phyloP scores from a whole-genome alignment of 2,113 vertebrate species.

The Athene noctua region DNA sequence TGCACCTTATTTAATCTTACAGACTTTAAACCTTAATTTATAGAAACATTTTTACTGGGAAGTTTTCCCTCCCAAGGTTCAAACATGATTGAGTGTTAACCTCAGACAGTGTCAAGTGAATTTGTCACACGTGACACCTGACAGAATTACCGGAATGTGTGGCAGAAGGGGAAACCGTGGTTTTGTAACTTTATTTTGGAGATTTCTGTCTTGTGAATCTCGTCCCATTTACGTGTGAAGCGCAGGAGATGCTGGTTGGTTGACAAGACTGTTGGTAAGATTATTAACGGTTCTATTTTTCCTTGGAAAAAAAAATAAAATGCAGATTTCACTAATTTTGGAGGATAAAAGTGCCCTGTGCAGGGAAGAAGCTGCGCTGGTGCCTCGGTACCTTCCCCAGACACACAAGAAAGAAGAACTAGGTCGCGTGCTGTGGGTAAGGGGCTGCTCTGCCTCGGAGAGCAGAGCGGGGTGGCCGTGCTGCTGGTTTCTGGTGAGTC shows the following conservation, averaged over 20 bases:
- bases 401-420: not conserved
- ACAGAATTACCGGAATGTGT: fast-evolving
- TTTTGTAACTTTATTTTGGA: not conserved
- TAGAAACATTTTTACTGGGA: not conserved
- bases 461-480: fast-evolving
- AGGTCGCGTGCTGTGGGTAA: not conserved
- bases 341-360: not conserved
- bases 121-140: fast-evolving
- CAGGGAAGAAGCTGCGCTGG: not conserved
- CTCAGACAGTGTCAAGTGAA: not conserved
- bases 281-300: not conserved
- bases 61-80: not conserved
- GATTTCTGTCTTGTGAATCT: not conserved
- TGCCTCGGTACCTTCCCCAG: not conserved
- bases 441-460: not conserved
- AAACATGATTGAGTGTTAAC: not conserved
- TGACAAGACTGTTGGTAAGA: not conserved
- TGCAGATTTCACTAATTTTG: not conserved
- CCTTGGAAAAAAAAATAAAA: not conserved
- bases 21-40: not conserved
- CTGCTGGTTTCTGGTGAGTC: not conserved
- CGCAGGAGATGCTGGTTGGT: not conserved
- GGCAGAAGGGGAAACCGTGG: not conserved
- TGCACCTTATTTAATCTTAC: not conserved
- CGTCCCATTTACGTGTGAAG: fast-evolving